Percentiles rank a stretch among this genome's conserved stretches.
Conservation (phyloP, 1,140 invertebrate genomes). For the Asobara japonica region DNA sequence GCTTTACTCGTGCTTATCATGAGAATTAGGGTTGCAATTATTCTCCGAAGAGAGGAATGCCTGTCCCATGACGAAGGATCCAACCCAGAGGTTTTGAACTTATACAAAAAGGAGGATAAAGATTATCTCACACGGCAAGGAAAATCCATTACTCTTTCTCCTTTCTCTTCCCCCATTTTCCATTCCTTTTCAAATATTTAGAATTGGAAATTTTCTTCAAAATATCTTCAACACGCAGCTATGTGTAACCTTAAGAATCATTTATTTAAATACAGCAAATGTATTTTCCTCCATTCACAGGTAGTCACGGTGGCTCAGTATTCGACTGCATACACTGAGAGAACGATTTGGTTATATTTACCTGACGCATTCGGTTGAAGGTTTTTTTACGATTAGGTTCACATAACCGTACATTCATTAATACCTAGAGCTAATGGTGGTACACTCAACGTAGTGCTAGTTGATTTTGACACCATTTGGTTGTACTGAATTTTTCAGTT, state of each 20-base stretch:
- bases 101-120: neutral
- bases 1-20: conserved; percentile 8
- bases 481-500: no score
- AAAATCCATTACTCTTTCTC: neutral
- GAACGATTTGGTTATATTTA: no score
- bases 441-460: no score
- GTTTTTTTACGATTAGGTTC: no score
- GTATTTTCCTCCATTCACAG: neutral
- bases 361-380: no score
- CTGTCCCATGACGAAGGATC: conserved; percentile 8
- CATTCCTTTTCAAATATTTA: neutral
- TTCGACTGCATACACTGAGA: no score
- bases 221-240: neutral
- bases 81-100: neutral
- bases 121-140: neutral
- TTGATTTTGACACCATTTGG: no score
- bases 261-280: neutral
- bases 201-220: neutral
- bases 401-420: no score
- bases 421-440: no score
- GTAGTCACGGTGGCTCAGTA: no score
- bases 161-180: neutral
- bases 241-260: neutral
- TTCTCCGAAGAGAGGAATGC: conserved; percentile 18
- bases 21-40: conserved; percentile 22